Percentiles rank a stretch among this genome's conserved stretches.
Evolutionary conservation across 2,797 vertebrate genomes (phyloP).

Genomic region (Micropoecilia bifurca): DNA sequence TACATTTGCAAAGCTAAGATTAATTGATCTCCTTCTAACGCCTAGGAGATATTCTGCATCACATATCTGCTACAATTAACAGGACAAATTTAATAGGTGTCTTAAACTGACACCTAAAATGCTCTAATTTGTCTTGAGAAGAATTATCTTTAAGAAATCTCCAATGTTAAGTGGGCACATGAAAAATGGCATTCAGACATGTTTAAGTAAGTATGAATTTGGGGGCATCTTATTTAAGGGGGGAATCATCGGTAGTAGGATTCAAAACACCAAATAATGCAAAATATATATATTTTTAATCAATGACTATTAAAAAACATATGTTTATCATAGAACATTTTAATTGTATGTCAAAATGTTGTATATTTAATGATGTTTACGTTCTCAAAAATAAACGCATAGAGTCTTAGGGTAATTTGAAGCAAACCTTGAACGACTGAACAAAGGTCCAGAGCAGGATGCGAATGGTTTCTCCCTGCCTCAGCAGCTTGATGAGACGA

Average conservation of each 20-base stretch:
- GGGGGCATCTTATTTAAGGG: neutral
- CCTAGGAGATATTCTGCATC: neutral
- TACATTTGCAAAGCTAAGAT: neutral
- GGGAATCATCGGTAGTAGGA: neutral
- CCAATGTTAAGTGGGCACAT: neutral
- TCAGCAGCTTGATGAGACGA: slow-evolving; percentile 95
- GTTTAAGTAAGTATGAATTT: neutral
- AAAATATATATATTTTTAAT: neutral
- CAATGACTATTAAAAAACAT: neutral
- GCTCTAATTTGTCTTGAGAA: neutral
- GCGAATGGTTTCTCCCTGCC: slow-evolving; percentile 96
- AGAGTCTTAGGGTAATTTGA: slow-evolving; percentile 16
- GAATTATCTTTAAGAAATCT: neutral
- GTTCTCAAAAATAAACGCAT: slow-evolving; percentile 5
- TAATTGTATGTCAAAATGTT: too few species aligned
- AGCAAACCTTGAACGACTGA: slow-evolving; percentile 93
- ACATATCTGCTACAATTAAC: neutral
- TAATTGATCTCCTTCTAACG: neutral
- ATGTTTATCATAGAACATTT: neutral
- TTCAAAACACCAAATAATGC: neutral
- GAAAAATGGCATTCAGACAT: neutral
- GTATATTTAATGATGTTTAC: neutral
- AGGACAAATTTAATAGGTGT: neutral
- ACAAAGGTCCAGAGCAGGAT: slow-evolving; percentile 98
- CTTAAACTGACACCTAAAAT: neutral